Evolutionary conservation across 1,140 invertebrate genomes (phyloP).

Genomic region (Chironomus tepperi): DNA sequence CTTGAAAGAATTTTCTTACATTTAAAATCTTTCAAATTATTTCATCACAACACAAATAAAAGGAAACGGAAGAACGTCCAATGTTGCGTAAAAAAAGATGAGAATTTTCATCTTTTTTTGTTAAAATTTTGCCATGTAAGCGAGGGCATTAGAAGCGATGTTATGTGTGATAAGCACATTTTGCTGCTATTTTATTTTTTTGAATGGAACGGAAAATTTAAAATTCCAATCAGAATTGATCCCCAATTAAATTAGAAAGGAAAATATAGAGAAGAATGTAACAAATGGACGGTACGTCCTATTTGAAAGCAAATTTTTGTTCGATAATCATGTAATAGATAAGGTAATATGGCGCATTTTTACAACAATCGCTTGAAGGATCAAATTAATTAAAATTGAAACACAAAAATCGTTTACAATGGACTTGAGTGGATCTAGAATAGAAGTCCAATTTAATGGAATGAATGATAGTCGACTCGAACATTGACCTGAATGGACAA

Average conservation of each 20-base stretch:
- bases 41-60: not conserved
- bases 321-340: too few species aligned
- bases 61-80: not conserved
- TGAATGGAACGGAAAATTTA: not conserved
- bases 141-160: not conserved
- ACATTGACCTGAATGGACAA: too few species aligned
- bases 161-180: not conserved
- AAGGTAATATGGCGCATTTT: too few species aligned
- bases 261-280: not conserved
- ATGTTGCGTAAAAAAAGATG: not conserved
- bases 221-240: conserved; percentile 19
- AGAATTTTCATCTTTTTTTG: not conserved
- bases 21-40: not conserved
- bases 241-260: not conserved
- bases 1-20: not conserved
- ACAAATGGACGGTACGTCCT: too few species aligned
- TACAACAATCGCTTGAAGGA: conserved; percentile 18
- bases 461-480: not conserved
- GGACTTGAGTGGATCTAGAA: not conserved
- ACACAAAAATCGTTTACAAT: not conserved
- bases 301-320: too few species aligned
- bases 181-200: not conserved
- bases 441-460: not conserved
- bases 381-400: conserved; percentile 22
- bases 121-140: not conserved